These are phyloP conservation scores for Sebastiscus tertius DNA, from an alignment of 2,797 vertebrate genomes.

Conservation along the genomic window DNA sequence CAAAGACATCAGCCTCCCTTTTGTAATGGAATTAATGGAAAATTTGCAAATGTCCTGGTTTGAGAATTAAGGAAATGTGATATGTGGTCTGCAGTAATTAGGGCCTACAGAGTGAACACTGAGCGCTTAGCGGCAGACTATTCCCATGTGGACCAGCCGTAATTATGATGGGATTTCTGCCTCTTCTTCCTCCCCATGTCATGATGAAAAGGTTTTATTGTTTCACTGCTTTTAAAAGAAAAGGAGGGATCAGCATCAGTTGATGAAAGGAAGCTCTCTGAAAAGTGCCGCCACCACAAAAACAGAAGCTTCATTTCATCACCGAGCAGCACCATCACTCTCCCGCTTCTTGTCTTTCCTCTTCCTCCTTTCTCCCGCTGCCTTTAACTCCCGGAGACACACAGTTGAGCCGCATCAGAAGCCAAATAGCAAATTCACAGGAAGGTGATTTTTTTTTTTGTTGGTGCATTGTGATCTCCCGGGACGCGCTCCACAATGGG, in stretches of 20 bases:
- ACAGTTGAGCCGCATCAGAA: slow-evolving; percentile 30
- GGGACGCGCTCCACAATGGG: slow-evolving; percentile 48
- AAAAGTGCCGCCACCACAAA: slow-evolving; percentile 48
- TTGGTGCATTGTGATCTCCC: slow-evolving; percentile 53
- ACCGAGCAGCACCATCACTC: slow-evolving; percentile 46
- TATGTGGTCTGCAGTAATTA: slow-evolving; percentile 71
- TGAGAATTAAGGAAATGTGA: slow-evolving; percentile 70
- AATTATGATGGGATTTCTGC: slow-evolving; percentile 69
- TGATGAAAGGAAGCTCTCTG: slow-evolving; percentile 61
- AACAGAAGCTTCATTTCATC: slow-evolving; percentile 52
- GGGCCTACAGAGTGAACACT: slow-evolving; percentile 59
- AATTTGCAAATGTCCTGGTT: slow-evolving; percentile 58
- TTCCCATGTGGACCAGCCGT: slow-evolving; percentile 52
- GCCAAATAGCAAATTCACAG: slow-evolving; percentile 39
- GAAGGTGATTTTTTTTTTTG: slow-evolving; percentile 39
- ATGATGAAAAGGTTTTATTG: slow-evolving; percentile 70
- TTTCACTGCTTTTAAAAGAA: slow-evolving; percentile 40
- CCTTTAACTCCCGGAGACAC: slow-evolving; percentile 37
- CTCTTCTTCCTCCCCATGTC: slow-evolving; percentile 27
- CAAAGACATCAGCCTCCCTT: slow-evolving; percentile 30
- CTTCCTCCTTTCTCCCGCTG: slow-evolving; percentile 10
- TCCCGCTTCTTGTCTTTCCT: slow-evolving; percentile 24
- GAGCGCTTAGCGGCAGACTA: slow-evolving; percentile 46
- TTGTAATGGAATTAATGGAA: slow-evolving; percentile 65
- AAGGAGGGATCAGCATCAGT: slow-evolving; percentile 48